These are phyloP conservation scores for Peromyscus polionotus DNA, from an alignment of 2,113 vertebrate species.

Conservation along the genomic window DNA sequence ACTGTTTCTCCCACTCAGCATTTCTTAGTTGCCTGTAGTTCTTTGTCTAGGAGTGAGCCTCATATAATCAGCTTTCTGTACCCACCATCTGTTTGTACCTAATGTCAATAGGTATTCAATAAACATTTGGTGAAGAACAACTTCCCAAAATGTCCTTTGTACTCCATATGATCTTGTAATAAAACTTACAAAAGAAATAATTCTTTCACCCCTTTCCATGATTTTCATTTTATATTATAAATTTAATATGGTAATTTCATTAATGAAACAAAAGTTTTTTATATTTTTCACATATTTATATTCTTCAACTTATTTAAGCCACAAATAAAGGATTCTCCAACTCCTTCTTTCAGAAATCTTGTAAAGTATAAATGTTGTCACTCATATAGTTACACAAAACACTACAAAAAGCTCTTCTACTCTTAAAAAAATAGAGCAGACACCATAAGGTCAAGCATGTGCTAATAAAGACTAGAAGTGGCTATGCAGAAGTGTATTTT, in stretches of 20 bases:
- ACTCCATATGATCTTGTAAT: neutral
- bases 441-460: slow-evolving; percentile 69
- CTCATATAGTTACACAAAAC: slow-evolving; percentile 64
- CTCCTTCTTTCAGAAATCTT: slow-evolving; percentile 47
- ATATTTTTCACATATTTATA: slow-evolving; percentile 37
- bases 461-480: slow-evolving; percentile 66
- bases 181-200: slow-evolving; percentile 3
- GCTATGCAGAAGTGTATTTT: slow-evolving; percentile 66
- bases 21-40: neutral
- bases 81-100: neutral
- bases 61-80: neutral
- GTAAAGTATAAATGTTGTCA: slow-evolving; percentile 63
- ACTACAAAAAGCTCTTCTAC: slow-evolving; percentile 56
- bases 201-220: neutral
- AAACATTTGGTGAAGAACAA: slow-evolving; percentile 25
- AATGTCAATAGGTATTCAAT: neutral
- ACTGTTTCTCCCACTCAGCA: neutral
- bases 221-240: slow-evolving; percentile 56
- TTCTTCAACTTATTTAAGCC: slow-evolving; percentile 61
- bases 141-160: neutral
- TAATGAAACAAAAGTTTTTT: slow-evolving; percentile 28
- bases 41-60: neutral
- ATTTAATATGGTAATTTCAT: slow-evolving; percentile 32
- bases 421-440: slow-evolving; percentile 69
- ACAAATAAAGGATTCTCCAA: slow-evolving; percentile 52